Evolutionary conservation across 2,797 vertebrate species (phyloP).

Genomic region (Chelon labrosus): DNA sequence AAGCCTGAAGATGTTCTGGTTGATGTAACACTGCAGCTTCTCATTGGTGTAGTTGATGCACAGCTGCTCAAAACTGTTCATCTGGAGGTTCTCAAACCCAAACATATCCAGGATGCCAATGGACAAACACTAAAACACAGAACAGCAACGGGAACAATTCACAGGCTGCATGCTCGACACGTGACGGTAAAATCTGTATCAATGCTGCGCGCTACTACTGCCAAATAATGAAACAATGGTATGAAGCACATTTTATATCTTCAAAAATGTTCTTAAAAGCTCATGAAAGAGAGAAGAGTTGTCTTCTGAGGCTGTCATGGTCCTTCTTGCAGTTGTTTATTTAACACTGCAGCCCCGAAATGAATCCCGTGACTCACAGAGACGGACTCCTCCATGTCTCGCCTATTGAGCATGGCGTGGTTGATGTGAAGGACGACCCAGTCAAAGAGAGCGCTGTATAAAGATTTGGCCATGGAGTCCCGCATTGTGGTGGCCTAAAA

Average conservation of each 20-base stretch:
- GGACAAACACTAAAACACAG: conserved; percentile 88
- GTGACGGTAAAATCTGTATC: background rate
- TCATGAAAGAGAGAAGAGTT: background rate
- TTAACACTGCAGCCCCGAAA: background rate
- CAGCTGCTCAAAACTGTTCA: conserved; percentile 97
- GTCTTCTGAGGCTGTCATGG: background rate
- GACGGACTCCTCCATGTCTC: conserved; percentile 93
- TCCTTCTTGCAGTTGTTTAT: background rate
- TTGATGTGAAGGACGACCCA: conserved; percentile 97
- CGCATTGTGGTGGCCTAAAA: conserved; percentile 88
- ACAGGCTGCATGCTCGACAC: background rate
- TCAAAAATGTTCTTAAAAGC: no score
- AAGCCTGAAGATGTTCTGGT: conserved; percentile 92
- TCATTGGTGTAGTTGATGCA: conserved; percentile 97
- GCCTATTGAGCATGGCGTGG: conserved; percentile 94
- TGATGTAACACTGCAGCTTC: conserved; percentile 94
- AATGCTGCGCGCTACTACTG: background rate
- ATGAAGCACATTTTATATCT: no score
- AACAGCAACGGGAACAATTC: conserved; percentile 12
- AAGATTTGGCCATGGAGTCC: conserved; percentile 96
- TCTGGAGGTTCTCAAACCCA: conserved; percentile 94
- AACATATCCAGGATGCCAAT: conserved; percentile 96
- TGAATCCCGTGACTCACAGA: conserved; percentile 81
- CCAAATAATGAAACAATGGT: background rate
- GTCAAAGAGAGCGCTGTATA: conserved; percentile 95